Base-by-base conservation (phyloP, 2,888 invertebrate species). In the Arge pagana region DNA sequence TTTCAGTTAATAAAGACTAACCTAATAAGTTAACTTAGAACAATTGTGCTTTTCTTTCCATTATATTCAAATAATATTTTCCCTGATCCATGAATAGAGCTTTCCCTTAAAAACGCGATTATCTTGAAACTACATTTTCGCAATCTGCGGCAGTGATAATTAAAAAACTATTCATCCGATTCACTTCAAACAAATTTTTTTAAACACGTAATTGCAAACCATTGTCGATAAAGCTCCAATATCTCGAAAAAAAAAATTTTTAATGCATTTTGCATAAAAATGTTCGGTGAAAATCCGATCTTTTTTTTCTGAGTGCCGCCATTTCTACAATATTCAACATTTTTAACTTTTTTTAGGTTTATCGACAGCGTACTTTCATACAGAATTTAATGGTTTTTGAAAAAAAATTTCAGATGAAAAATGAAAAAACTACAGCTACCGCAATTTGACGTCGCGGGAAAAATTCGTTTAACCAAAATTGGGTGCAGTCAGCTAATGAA, bases 151-250 rank as follows among this genome's bases (percentile, higher is more conserved):
- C 36, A 36, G 36, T 19, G 36, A 36, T 36, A 39, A 39, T 24
- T n/a, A 39, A 39, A 39, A 39, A 39, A 23, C 23, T 23, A 39
- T 21, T 23, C 23, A 39, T 39, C 39, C 39, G 39, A 39, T 39
- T 39, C 39, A 23, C 39, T 48, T 28, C 48, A 49, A 41, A 48
- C 33, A 41, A 36, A 48, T 15, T 8, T 35, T 13, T 53, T 53
- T 21, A 23, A 41, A 21, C 40, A 41, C 15, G 15, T n/a, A 2
- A 35, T 36, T 18, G 28, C 33, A 24, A 33, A 16, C 2, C 10
- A 23, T 41, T 13, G 15, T 48, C 26, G 15, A 36, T 36, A 5
- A 36, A 36, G 18, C 36, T 36, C 36, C 36, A 16, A 6, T 36
- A 36, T 16, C 31, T 16, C 2, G 3, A 36, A 36, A 36, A 36